These are phyloP conservation scores for Leontopithecus rosalia DNA, from an alignment of 2,797 vertebrate genomes.

Conservation along the genomic window DNA sequence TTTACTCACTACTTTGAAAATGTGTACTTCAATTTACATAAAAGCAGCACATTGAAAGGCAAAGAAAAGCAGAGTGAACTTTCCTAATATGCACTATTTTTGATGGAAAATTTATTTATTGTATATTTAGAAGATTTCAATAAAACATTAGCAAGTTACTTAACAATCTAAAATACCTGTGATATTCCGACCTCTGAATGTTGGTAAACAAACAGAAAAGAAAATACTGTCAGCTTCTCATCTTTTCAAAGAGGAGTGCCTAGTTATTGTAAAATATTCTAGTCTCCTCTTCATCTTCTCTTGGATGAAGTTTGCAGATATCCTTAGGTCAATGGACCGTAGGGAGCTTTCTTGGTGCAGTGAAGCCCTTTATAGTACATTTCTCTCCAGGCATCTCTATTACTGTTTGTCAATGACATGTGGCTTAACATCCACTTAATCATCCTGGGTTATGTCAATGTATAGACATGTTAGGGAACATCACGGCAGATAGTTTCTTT, in stretches of 20 bases:
- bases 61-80: background rate
- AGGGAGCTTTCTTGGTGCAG: background rate
- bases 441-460: conserved; percentile 20
- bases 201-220: background rate
- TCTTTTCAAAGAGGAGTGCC: background rate
- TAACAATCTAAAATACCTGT: background rate
- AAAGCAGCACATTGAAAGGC: background rate
- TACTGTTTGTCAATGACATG: conserved; percentile 1
- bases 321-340: conserved; percentile 22
- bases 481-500: background rate
- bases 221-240: background rate
- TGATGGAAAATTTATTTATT: background rate
- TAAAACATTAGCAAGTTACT: background rate
- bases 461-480: background rate
- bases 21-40: background rate
- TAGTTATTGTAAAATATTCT: background rate
- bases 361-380: background rate
- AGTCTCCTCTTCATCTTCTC: background rate
- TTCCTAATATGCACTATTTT: background rate
- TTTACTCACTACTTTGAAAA: background rate
- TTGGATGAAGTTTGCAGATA: background rate
- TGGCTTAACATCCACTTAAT: conserved; percentile 16
- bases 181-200: background rate
- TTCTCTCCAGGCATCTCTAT: background rate
- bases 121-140: background rate